Conservation (phyloP, 1,140 invertebrate genomes). For the Capitella teleta region DNA sequence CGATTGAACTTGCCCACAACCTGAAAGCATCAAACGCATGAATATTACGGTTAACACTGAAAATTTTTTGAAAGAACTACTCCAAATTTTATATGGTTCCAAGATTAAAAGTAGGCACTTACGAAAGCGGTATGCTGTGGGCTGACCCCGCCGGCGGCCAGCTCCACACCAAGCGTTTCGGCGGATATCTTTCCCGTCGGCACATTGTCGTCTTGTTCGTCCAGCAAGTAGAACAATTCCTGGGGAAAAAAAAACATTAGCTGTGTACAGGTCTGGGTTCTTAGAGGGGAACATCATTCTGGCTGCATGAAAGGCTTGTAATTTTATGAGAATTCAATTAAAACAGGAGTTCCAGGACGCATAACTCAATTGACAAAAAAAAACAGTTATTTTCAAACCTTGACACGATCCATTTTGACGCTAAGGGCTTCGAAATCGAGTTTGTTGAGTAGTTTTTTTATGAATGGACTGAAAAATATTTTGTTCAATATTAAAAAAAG, state of each 20-base stretch:
- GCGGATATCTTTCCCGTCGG: slow-evolving; percentile 25
- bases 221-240: slow-evolving; percentile 34
- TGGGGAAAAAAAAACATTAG: slow-evolving; percentile 10
- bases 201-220: slow-evolving; percentile 19
- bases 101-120: no score
- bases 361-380: no score
- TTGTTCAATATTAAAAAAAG: no score
- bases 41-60: no score
- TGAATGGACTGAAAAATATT: neutral
- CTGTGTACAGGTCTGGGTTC: neutral
- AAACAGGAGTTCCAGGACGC: no score
- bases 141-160: slow-evolving; percentile 34
- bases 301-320: no score
- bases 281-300: neutral
- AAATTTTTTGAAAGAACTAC: no score
- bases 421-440: neutral
- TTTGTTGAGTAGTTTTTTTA: neutral
- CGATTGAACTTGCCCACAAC: slow-evolving; percentile 37
- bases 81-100: no score
- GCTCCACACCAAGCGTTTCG: slow-evolving; percentile 28
- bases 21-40: no score
- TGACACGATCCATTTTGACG: neutral
- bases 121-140: slow-evolving; percentile 34
- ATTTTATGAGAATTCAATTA: no score
- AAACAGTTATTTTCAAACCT: no score